Evolutionary conservation across 2,797 vertebrate species (phyloP).

Genomic region (Halcyon chelicuti): DNA sequence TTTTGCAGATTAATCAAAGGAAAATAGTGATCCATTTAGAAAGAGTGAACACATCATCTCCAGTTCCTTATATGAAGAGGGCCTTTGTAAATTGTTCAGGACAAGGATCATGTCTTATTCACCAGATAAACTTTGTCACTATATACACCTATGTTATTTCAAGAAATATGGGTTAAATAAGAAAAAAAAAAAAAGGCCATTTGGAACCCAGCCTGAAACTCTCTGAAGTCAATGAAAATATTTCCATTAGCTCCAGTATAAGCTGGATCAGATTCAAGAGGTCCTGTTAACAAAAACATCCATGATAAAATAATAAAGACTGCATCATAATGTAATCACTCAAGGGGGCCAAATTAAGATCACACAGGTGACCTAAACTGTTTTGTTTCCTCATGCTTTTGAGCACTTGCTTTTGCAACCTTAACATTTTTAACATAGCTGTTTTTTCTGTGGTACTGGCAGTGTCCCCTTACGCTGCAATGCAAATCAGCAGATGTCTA

Average conservation of each 20-base stretch:
- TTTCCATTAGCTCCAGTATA: conserved; percentile 19
- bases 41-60: neutral
- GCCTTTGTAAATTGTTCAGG: neutral
- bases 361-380: neutral
- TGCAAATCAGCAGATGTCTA: conserved; percentile 34
- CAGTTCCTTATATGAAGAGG: neutral
- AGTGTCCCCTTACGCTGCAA: neutral
- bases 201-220: conserved; percentile 43
- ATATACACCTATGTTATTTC: conserved; percentile 34
- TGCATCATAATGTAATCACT: neutral
- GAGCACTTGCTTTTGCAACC: neutral
- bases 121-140: conserved; percentile 33
- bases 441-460: neutral
- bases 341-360: conserved; percentile 3
- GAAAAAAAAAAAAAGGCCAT: neutral
- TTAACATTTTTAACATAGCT: conserved; percentile 19
- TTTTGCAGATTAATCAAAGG: neutral
- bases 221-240: conserved; percentile 45
- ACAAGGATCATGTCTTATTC: conserved; percentile 17
- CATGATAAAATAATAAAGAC: conserved; percentile 23
- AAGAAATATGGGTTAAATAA: conserved; percentile 38
- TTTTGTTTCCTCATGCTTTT: neutral
- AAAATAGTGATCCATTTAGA: neutral
- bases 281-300: conserved; percentile 25
- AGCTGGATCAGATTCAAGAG: conserved; percentile 40